These are phyloP conservation scores for Athalia cordata DNA, from an alignment of 2,888 invertebrate genomes.

Conservation along the genomic window DNA sequence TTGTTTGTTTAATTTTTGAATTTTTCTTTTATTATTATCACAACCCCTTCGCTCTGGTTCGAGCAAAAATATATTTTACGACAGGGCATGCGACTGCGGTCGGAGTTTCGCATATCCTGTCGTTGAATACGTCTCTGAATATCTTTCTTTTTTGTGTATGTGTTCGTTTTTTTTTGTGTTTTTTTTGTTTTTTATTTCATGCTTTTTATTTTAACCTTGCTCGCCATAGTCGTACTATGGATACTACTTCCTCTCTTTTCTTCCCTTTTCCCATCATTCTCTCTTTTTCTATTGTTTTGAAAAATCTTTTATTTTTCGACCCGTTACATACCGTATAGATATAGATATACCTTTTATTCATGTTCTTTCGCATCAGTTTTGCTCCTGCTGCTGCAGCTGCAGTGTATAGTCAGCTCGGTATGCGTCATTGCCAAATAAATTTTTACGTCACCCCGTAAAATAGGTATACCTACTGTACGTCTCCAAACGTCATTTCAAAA, in stretches of 20 bases:
- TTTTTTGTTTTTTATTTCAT: no score
- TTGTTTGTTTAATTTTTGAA: no score
- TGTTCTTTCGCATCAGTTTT: neutral
- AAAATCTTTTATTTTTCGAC: neutral
- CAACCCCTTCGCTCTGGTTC: neutral
- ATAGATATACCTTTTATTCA: constrained; percentile 24
- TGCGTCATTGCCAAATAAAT: constrained; percentile 54
- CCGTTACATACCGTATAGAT: neutral
- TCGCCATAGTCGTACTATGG: no score
- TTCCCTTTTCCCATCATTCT: neutral
- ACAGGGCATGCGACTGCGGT: constrained; percentile 46
- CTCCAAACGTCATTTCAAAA: constrained; percentile 24
- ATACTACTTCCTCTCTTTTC: neutral
- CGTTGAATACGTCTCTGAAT: constrained; percentile 29
- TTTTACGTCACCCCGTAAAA: constrained; percentile 54
- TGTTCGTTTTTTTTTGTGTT: no score
- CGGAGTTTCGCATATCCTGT: constrained; percentile 45
- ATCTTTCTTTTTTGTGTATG: neutral
- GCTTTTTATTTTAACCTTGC: no score
- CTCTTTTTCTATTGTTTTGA: neutral
- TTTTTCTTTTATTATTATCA: neutral
- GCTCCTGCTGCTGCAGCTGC: no score
- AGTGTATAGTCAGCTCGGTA: constrained; percentile 9
- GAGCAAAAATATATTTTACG: constrained; percentile 48
- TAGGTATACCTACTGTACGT: constrained; percentile 36